These are phyloP conservation scores for Aphelenchoides besseyi DNA, from an alignment of 1,140 invertebrate genomes.

Conservation along the genomic window DNA sequence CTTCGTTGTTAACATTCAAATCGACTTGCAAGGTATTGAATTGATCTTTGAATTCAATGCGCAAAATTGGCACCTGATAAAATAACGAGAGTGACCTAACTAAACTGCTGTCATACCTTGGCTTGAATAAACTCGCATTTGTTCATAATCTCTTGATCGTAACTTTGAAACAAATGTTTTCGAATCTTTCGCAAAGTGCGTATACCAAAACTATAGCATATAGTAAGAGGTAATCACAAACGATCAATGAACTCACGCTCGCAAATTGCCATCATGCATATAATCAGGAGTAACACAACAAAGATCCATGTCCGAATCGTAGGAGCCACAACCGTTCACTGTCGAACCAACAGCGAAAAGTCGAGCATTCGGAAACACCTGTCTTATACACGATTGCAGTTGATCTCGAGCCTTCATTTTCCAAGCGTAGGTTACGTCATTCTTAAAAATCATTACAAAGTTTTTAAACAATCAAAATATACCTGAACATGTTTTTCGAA, in stretches of 20 bases:
- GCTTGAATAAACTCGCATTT: conserved; percentile 35
- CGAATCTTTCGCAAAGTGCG: conserved; percentile 29
- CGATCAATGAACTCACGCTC: conserved; percentile 20
- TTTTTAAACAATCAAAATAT: background rate
- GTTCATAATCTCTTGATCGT: conserved; percentile 9
- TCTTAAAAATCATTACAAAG: conserved; percentile 32
- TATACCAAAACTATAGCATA: conserved; percentile 38
- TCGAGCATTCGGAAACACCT: conserved; percentile 25
- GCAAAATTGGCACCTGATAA: conserved; percentile 44
- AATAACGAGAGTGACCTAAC: conserved; percentile 14
- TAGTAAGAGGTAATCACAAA: conserved; percentile 3
- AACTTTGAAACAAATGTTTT: conserved; percentile 21
- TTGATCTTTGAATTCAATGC: conserved; percentile 30
- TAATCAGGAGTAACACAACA: conserved; percentile 27
- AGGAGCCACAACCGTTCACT: conserved; percentile 50
- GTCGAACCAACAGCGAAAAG: conserved; percentile 51
- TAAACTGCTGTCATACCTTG: conserved; percentile 23
- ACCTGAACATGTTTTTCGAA: conserved; percentile 13
- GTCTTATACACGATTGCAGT: conserved; percentile 10
- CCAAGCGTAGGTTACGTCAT: conserved; percentile 43
- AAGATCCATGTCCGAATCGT: conserved; percentile 52
- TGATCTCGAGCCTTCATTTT: conserved; percentile 30
- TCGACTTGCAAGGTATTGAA: conserved; percentile 42
- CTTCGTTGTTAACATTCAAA: conserved; percentile 46
- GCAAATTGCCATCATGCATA: conserved; percentile 10